Percentiles rank a stretch among this genome's conserved stretches.
These are phyloP conservation scores for Pelosia muscerda DNA, from an alignment of 2,888 invertebrate species.

Conservation along the genomic window DNA sequence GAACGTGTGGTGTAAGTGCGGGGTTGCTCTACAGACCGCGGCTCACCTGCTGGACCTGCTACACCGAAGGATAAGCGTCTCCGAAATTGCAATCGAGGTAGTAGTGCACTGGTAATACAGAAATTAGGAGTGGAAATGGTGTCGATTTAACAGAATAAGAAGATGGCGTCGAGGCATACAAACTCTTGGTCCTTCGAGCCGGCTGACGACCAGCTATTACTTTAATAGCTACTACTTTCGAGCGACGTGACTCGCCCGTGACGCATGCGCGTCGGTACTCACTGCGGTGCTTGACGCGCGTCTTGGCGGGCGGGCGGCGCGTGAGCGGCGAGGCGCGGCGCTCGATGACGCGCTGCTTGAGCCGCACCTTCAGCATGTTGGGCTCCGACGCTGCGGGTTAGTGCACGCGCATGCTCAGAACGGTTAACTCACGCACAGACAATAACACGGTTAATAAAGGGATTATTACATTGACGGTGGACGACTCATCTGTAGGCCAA, in stretches of 20 bases:
- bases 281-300: slow-evolving; percentile 89
- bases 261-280: slow-evolving; percentile 70
- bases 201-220: neutral
- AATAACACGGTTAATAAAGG: slow-evolving; percentile 20
- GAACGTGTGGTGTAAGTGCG: too few relatives aligned
- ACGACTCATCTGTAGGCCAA: neutral
- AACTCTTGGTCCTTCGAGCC: neutral
- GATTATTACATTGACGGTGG: neutral
- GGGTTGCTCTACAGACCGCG: too few relatives aligned
- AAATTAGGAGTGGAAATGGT: too few relatives aligned
- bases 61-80: too few relatives aligned
- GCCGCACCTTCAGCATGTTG: slow-evolving; percentile 96
- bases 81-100: too few relatives aligned
- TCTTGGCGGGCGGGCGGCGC: slow-evolving; percentile 92
- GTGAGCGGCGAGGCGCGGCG: slow-evolving; percentile 97
- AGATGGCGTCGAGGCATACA: too few relatives aligned
- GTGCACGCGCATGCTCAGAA: slow-evolving; percentile 71
- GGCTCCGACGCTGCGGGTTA: slow-evolving; percentile 95
- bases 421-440: slow-evolving; percentile 21
- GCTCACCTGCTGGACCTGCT: too few relatives aligned
- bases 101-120: too few relatives aligned
- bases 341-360: slow-evolving; percentile 98
- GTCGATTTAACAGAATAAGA: too few relatives aligned
- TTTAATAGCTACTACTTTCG: neutral
- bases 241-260: too few relatives aligned